Percentiles rank a stretch among this genome's conserved stretches.
These are phyloP conservation scores for Enteromius thamalakanensis DNA, from an alignment of 2,797 vertebrate genomes.

Conservation along the genomic window DNA sequence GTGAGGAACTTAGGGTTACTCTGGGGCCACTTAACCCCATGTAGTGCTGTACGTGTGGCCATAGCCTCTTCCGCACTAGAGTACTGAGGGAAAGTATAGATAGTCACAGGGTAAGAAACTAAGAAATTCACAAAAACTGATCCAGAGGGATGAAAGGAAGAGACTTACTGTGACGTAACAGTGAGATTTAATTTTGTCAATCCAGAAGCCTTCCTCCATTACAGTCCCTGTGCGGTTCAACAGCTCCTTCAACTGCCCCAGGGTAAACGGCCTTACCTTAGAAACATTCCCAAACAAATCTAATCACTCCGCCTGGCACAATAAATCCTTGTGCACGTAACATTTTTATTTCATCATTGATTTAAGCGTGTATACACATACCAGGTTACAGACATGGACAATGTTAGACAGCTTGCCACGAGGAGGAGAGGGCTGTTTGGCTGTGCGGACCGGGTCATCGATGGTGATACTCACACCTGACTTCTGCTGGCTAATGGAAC, in stretches of 20 bases:
- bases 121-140: neutral
- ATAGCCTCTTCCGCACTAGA: conserved; percentile 84
- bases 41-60: conserved; percentile 85
- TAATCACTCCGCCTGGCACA: neutral
- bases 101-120: neutral
- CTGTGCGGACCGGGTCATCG: conserved; percentile 87
- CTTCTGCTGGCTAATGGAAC: conserved; percentile 91
- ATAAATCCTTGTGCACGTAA: neutral
- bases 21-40: conserved; percentile 93
- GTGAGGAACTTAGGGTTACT: conserved; percentile 91
- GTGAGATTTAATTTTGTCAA: conserved; percentile 94
- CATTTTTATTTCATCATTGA: neutral
- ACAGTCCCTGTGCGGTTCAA: conserved; percentile 85
- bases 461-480: conserved; percentile 88
- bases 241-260: conserved; percentile 90
- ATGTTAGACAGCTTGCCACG: conserved; percentile 86
- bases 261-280: conserved; percentile 90
- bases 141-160: neutral
- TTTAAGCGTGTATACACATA: conserved; percentile 58
- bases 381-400: conserved; percentile 91
- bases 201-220: conserved; percentile 89
- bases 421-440: conserved; percentile 85
- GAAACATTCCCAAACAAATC: conserved; percentile 27
- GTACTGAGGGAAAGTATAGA: conserved; percentile 73
- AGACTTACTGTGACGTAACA: conserved; percentile 88